Evolutionary conservation across 2,797 vertebrate genomes (phyloP), one percentile per base, ranked within the genome.

Genomic region (Zenarchopterus dispar): DNA sequence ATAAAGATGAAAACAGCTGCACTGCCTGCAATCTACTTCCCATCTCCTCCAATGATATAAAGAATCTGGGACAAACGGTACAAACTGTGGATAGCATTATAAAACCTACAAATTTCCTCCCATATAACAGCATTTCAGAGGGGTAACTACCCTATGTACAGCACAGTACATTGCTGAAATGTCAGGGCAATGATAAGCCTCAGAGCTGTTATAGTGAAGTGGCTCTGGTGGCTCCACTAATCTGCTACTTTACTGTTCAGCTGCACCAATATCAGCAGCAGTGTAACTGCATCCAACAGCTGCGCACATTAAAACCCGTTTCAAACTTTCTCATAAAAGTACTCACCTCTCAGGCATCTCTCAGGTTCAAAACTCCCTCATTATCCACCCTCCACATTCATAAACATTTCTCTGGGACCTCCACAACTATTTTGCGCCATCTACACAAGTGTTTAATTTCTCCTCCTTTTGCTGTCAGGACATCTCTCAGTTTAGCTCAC

Each of bases 331-430:
- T 56, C 63, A 62, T 74, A 66, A 23, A 62, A 69, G 53, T 44
- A 42, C 51, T n/a, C 23, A 22, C 62, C 56, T 64, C 67, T 49
- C 53, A 49, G n/a, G 41, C 28, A 36, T 51, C 49, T 69, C 21
- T 28, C 28, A 28, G 28, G 81, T 86, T 89, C 88, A 84, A 89
- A 90, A 87, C 87, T 88, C 85, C 80, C 81, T 89, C 84, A 80
- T 73, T 88, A 84, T 78, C 75, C 78, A 86, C 86, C 84, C 81
- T 84, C 77, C 81, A 88, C 81, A 89, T 88, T 77, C 78, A 87
- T 82, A 82, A 86, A 90, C 84, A 91, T 85, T 89, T 81, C 64
- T 70, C 68, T 77, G 80, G 43, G 43, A 45, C 8, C 18, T 46
- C 18, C 9, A 18, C 2, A 5, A 19, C 9, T 11, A 46, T 46